Evolutionary conservation across 2,113 vertebrate species (phyloP).

Genomic region (Narcine bancroftii): DNA sequence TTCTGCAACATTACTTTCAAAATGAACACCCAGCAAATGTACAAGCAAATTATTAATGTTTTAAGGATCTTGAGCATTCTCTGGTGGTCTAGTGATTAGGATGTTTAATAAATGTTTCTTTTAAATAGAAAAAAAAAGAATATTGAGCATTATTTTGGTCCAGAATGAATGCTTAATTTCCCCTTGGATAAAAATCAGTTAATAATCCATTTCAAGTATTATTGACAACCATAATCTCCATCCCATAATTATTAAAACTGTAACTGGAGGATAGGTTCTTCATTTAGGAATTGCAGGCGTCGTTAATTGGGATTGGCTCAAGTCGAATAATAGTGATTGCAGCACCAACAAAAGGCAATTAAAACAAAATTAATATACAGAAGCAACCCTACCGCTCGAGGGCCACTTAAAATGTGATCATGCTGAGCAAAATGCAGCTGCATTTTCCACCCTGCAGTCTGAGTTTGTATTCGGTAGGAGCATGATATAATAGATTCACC

Average conservation of each 20-base stretch:
- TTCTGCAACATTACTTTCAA: not conserved
- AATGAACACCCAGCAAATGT: not conserved
- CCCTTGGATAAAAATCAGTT: too few species aligned
- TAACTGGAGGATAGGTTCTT: not conserved
- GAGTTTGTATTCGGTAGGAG: not conserved
- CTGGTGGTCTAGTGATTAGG: not conserved
- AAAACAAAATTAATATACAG: not conserved
- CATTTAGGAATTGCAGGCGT: not conserved
- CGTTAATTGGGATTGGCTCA: not conserved
- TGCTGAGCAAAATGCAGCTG: conserved; percentile 1
- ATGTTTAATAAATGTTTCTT: too few species aligned
- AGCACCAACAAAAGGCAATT: conserved; percentile 18
- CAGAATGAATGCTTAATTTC: not conserved
- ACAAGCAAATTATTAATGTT: not conserved
- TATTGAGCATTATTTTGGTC: not conserved
- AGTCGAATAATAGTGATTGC: not conserved
- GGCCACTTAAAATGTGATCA: not conserved
- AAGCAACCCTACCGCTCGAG: not conserved
- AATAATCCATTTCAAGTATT: not conserved
- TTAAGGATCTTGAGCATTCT: not conserved
- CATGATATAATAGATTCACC: not conserved
- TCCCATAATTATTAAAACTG: conserved; percentile 1
- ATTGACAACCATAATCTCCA: not conserved
- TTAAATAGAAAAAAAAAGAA: too few species aligned
- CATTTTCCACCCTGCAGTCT: not conserved